Evolutionary conservation across 2,797 vertebrate genomes (phyloP).

Genomic region (Enteromius mattozi): DNA sequence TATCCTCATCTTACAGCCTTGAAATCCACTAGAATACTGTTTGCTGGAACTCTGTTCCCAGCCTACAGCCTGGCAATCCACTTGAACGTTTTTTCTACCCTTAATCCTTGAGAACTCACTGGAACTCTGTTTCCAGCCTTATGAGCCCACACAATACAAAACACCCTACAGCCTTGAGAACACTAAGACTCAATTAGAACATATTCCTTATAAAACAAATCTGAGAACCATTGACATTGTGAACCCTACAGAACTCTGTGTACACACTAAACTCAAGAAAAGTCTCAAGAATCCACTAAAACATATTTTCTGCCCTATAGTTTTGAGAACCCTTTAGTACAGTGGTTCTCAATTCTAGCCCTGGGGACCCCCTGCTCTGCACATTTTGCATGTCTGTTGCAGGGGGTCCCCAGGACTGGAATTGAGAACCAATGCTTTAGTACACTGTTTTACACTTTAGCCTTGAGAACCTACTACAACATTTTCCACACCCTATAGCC

Average conservation of each 20-base stretch:
- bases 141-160: neutral
- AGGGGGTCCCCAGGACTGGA: too few species aligned
- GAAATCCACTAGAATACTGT: neutral
- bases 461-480: neutral
- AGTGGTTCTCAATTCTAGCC: too few species aligned
- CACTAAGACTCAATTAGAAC: neutral
- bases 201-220: neutral
- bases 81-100: neutral
- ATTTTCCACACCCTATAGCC: neutral
- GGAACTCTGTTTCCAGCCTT: neutral
- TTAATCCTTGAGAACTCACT: neutral
- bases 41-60: too few species aligned
- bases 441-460: too few species aligned
- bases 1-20: neutral
- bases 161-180: neutral
- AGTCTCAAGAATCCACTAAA: neutral
- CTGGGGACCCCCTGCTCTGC: too few species aligned
- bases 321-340: neutral
- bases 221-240: neutral
- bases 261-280: too few species aligned
- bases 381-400: too few species aligned
- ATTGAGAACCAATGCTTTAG: too few species aligned
- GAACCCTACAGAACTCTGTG: neutral
- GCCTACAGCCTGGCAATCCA: neutral
- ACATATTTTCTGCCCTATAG: neutral